Evolutionary conservation across 2,888 invertebrate species (phyloP).

Genomic region (Dichetophora obliterata): DNA sequence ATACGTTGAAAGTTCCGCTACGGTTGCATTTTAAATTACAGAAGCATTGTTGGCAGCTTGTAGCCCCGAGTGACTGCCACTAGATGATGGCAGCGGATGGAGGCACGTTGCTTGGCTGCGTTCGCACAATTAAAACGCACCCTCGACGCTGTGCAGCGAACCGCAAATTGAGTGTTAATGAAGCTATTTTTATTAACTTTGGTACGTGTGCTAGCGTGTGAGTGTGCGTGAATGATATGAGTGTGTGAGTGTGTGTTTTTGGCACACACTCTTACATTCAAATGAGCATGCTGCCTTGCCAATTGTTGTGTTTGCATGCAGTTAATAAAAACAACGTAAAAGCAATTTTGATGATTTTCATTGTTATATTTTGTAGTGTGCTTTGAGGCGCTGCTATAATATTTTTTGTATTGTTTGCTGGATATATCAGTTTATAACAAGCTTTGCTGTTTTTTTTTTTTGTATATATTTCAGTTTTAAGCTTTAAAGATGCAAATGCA

Average conservation of each 20-base stretch:
- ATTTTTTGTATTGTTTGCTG: neutral
- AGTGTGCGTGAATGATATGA: neutral
- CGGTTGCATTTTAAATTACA: slow-evolving; percentile 11
- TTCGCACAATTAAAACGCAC: slow-evolving; percentile 39
- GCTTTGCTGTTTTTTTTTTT: neutral
- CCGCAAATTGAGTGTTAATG: slow-evolving; percentile 49
- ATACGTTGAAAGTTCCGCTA: neutral
- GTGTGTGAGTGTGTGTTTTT: neutral
- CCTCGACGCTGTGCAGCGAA: slow-evolving; percentile 40
- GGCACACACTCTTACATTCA: neutral
- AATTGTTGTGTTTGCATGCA: slow-evolving; percentile 16
- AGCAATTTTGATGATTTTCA: slow-evolving; percentile 22
- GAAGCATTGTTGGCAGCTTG: slow-evolving; percentile 16
- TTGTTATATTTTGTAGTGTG: slow-evolving; percentile 16
- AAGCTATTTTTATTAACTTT: slow-evolving; percentile 48
- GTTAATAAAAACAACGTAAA: slow-evolving; percentile 25
- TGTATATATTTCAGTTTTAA: neutral
- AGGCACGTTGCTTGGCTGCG: slow-evolving; percentile 8
- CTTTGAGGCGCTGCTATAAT: slow-evolving; percentile 17
- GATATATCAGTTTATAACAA: neutral
- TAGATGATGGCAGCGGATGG: too few relatives aligned
- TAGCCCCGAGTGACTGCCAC: too few relatives aligned
- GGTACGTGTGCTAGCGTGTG: slow-evolving; percentile 33
- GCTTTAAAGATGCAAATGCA: neutral
- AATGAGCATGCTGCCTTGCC: neutral